Conservation (phyloP, 1,140 invertebrate genomes). For the Vanessa tameamea region DNA sequence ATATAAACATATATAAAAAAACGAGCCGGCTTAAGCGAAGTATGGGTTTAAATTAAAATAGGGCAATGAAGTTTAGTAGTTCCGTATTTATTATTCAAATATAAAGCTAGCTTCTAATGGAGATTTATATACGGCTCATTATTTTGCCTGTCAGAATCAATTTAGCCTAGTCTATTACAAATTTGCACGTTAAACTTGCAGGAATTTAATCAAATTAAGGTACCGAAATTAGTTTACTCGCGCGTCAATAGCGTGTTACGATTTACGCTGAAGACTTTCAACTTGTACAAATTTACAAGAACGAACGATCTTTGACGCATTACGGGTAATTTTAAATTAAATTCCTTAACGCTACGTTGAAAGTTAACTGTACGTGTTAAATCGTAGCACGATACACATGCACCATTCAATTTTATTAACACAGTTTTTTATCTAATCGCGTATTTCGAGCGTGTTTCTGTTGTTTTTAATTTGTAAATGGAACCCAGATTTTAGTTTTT, state of each 20-base stretch:
- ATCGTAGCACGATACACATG: neutral
- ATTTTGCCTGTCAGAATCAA: slow-evolving; percentile 44
- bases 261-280: slow-evolving; percentile 38
- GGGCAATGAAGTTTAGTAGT: slow-evolving; percentile 7
- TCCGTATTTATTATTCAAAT: slow-evolving; percentile 18
- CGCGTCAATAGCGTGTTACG: slow-evolving; percentile 44
- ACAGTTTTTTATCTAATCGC: neutral
- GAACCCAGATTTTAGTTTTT: too few relatives aligned
- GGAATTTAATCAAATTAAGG: slow-evolving; percentile 54
- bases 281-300: slow-evolving; percentile 24
- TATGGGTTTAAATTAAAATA: slow-evolving; percentile 20
- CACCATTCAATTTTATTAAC: neutral
- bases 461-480: neutral
- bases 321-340: slow-evolving; percentile 21
- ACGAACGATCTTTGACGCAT: slow-evolving; percentile 23
- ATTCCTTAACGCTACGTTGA: neutral
- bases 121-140: slow-evolving; percentile 45
- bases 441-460: neutral
- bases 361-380: neutral
- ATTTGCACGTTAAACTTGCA: slow-evolving; percentile 51
- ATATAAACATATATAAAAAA: neutral
- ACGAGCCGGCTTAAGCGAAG: slow-evolving; percentile 15
- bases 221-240: slow-evolving; percentile 47
- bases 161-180: slow-evolving; percentile 44
- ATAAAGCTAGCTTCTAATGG: slow-evolving; percentile 35